Evolutionary conservation across 2,797 vertebrate species (phyloP), one percentile per base, ranked within the genome.

Genomic region (Squalus acanthias): DNA sequence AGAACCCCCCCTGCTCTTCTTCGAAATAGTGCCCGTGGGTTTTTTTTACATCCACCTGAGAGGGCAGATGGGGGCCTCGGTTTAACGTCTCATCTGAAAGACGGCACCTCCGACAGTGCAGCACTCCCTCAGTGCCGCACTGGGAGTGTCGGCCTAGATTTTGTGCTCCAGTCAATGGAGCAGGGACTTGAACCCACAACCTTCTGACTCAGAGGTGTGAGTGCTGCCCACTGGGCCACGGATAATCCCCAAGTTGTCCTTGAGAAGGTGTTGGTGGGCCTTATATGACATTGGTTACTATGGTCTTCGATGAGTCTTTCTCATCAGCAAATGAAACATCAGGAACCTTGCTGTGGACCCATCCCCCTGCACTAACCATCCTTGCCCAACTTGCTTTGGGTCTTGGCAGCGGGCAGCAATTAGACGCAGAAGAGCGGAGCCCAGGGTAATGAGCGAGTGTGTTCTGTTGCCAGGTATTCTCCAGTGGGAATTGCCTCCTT

Each of bases 401-500:
- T 8, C 20, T 7, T 50, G 7, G 39, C 1, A 8, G 7, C 1
- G 20, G 82, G 20, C 46, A 24, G 74, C 33, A 3, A 3, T 17
- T 10, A 8, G 60, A 63, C 5, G 60, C 6, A 5, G 9, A 3
- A 33, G 7, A 79, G 33, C 33, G 26, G 24, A n/a, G 12, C 20
- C 33, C n/a, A 39, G 7, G 91, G 0, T 39, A 17, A 46, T 46
- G 8, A 46, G n/a, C 24, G 1, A 15, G n/a, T 69, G 1, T 12
- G n/a, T 69, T 20, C 53, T 63, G 50, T 17, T 60, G n/a, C n/a
- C 96, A 98, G 98, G 98, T 99, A 99, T 96, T 99, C 98, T 50
- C 98, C 98, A 0, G 0, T 98, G 0, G 98, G 98, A 97, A 99
- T 98, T 0, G 98, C 98, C 96, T 98, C 98, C 9, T 98, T 98